Evolutionary conservation across 2,888 invertebrate species (phyloP).

Genomic region (Anorthoa munda): DNA sequence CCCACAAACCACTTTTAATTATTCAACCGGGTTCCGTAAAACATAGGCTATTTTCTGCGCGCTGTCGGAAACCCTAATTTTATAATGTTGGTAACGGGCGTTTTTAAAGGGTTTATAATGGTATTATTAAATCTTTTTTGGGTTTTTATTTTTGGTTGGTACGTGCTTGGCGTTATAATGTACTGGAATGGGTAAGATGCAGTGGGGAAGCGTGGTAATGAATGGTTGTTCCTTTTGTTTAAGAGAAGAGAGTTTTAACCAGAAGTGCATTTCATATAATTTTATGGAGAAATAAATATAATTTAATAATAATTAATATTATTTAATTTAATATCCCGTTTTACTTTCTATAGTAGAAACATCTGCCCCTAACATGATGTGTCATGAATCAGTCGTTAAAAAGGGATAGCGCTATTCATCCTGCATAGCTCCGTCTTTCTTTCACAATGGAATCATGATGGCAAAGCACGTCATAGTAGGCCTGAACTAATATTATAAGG

Average conservation of each 20-base stretch:
- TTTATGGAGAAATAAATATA: too few relatives aligned
- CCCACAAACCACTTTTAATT: constrained; percentile 69
- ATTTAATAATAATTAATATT: too few relatives aligned
- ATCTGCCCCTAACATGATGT: too few relatives aligned
- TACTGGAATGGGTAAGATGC: neutral
- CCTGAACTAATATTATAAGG: too few relatives aligned
- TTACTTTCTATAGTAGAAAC: too few relatives aligned
- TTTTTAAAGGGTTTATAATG: constrained; percentile 50
- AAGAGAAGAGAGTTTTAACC: neutral
- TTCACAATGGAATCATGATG: too few relatives aligned
- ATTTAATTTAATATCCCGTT: too few relatives aligned
- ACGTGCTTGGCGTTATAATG: constrained; percentile 1
- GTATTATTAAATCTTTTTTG: constrained; percentile 37
- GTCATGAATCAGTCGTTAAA: too few relatives aligned
- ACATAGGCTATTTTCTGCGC: constrained; percentile 61
- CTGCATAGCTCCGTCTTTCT: too few relatives aligned
- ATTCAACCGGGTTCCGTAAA: constrained; percentile 68
- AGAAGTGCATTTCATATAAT: neutral
- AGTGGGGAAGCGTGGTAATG: neutral
- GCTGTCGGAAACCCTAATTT: constrained; percentile 57
- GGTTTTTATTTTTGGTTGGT: constrained; percentile 13
- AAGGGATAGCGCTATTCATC: too few relatives aligned
- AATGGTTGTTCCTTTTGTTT: neutral
- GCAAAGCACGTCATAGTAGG: too few relatives aligned
- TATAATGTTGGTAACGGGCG: constrained; percentile 48